Base-by-base conservation (phyloP, 2,888 invertebrate species). In the Folsomia candida region DNA sequence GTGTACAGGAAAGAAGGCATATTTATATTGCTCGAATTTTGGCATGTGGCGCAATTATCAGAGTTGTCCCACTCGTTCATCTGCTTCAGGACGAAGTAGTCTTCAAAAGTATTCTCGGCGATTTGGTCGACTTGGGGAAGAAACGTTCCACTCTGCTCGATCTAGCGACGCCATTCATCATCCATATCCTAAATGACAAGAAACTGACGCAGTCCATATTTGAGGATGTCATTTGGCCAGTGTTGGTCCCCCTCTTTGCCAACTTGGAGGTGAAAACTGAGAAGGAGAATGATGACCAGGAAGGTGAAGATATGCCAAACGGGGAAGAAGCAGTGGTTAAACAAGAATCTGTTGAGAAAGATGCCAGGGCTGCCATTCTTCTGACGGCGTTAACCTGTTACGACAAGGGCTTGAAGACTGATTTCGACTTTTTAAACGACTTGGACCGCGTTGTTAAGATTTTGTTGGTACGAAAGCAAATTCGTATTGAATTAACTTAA, bases 1-100 rank as follows among this genome's bases (percentile, higher is more conserved):
- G 11, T 29, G 14, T 37, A 37, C 47, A 72, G 72, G 72, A 72
- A 28, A 24, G 73, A n/a, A 54, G 73, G 2, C 25, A 70, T 51
- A 67, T 70, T 4, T 73, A 70, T 63, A 73, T 69, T 29, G 73
- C 70, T 22, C 58, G 73, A n/a, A 70, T 73, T 37, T 51, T 73
- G 24, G 64, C 70, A 18, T 51, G 51, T 4, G 73, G 73, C 4
- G 69, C 61, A 51, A 67, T 73, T 2, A 25, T 70, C 6, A 27
- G 60, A 22, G 51, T 57, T 4, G 29, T 28, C 1, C 29, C 26
- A 6, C 37, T 57, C 1, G 51, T 60, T 2, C 25, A 54, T 2
- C 63, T 73, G 6, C 0, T 47, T 4, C 59, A 64, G 18, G 61
- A 67, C 20, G 26, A 18, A 2, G 66, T 24, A 9, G 27, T 70